A percentile compares a stretch with the other conserved stretches of the same genome.
These are phyloP conservation scores for Acanthosepion pharaonis DNA, from an alignment of 2,888 invertebrate genomes.

Conservation along the genomic window DNA sequence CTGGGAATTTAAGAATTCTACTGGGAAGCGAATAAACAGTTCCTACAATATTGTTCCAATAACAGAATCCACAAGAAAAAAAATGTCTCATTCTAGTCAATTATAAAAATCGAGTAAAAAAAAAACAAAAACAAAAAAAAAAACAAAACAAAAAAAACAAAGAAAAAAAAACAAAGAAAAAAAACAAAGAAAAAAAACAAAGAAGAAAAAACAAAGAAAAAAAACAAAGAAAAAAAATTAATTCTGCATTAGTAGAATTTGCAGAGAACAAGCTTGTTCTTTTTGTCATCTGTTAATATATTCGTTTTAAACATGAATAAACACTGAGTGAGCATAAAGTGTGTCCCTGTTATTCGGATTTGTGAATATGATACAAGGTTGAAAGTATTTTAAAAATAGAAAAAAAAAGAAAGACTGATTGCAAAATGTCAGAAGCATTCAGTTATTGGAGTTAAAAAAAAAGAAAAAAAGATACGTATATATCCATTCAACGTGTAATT, in stretches of 20 bases:
- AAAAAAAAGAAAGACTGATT: background rate
- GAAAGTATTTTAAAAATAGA: background rate
- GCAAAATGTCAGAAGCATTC: background rate
- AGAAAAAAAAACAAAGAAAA: background rate
- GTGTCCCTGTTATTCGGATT: background rate
- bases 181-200: background rate
- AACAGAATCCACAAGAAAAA: too few relatives aligned
- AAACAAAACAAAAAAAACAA: background rate
- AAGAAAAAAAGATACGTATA: background rate
- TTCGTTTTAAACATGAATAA: background rate
- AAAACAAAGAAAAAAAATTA: background rate
- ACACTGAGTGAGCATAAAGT: background rate
- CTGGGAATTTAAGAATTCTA: too few relatives aligned
- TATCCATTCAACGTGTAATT: background rate
- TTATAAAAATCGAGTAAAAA: background rate
- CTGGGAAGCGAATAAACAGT: too few relatives aligned
- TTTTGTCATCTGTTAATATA: background rate
- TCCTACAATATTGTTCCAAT: too few relatives aligned
- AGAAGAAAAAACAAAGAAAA: background rate
- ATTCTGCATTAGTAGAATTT: background rate
- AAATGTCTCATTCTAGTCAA: too few relatives aligned
- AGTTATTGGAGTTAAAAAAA: background rate
- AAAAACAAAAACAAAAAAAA: too few relatives aligned
- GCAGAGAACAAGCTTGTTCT: background rate
- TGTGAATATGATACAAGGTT: background rate